Percentiles rank a stretch among this genome's conserved stretches.
These are phyloP conservation scores for Brachycybe producta DNA, from an alignment of 2,888 invertebrate genomes.

Conservation along the genomic window DNA sequence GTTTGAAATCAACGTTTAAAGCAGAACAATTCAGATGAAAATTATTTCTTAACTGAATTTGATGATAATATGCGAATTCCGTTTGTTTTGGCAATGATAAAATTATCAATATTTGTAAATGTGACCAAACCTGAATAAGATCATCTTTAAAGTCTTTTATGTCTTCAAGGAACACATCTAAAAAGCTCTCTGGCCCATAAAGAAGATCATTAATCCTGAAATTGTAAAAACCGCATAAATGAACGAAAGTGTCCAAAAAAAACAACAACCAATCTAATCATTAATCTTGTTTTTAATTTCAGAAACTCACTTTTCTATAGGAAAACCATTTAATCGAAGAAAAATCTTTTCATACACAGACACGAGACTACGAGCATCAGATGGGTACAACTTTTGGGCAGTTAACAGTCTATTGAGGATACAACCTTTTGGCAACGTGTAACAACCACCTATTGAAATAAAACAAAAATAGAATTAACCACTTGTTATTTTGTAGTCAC, in stretches of 20 bases:
- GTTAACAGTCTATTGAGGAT: slow-evolving; percentile 47
- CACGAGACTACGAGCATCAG: slow-evolving; percentile 35
- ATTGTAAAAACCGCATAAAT: not conserved
- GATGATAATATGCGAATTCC: too few species aligned
- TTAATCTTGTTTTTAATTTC: not conserved
- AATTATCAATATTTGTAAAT: slow-evolving; percentile 11
- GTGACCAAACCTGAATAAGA: not conserved
- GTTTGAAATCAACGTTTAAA: too few species aligned
- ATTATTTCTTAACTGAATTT: too few species aligned
- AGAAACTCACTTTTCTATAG: not conserved
- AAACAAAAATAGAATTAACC: too few species aligned
- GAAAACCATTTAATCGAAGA: not conserved
- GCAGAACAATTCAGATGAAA: too few species aligned
- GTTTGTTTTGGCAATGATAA: too few species aligned
- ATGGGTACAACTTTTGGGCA: slow-evolving; percentile 45
- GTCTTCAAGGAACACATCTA: not conserved
- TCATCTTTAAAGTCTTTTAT: too few species aligned
- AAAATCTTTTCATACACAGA: not conserved
- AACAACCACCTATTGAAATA: slow-evolving; percentile 25
- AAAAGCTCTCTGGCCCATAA: not conserved
- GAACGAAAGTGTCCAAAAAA: not conserved
- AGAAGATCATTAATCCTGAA: not conserved
- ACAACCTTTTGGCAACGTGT: slow-evolving; percentile 41
- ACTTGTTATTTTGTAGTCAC: too few species aligned
- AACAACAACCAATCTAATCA: not conserved